Evolutionary conservation across 2,888 invertebrate species (phyloP).

Genomic region (Lithophane ornitopus): DNA sequence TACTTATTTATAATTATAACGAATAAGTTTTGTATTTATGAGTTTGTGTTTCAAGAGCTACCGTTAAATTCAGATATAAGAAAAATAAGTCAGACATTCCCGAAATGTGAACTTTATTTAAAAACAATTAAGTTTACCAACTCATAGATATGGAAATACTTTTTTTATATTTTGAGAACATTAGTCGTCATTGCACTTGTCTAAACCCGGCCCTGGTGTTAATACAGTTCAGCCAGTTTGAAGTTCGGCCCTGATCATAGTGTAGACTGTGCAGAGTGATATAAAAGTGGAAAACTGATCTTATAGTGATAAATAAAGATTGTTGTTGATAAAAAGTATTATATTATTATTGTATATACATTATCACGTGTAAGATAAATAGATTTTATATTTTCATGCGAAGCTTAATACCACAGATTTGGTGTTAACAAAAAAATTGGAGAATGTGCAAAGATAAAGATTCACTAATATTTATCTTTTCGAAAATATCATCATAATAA

Average conservation of each 20-base stretch:
- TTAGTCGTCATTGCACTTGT: neutral
- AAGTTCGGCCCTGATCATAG: constrained; percentile 2
- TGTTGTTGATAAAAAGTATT: constrained; percentile 70
- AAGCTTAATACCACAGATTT: constrained; percentile 52
- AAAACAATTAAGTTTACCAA: neutral
- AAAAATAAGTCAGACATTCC: neutral
- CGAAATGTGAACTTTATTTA: constrained; percentile 8
- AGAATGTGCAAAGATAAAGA: neutral
- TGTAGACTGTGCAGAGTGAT: constrained; percentile 43
- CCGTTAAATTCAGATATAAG: neutral
- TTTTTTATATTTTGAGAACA: neutral
- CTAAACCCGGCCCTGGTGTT: neutral
- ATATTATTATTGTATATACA: constrained; percentile 70
- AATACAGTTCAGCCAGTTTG: neutral
- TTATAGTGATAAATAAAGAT: constrained; percentile 55
- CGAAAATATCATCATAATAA: neutral
- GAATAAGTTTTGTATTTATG: constrained; percentile 8
- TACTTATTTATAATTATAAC: too few species aligned
- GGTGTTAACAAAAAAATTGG: neutral
- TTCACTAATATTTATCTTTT: too few species aligned
- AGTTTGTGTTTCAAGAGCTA: neutral
- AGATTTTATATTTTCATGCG: constrained; percentile 53
- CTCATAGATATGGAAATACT: constrained; percentile 1
- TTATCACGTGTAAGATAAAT: constrained; percentile 64
- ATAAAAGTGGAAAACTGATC: constrained; percentile 57